phyloP scores from a whole-genome alignment of 2,888 invertebrate genomes.

The Heliconius hortense region DNA sequence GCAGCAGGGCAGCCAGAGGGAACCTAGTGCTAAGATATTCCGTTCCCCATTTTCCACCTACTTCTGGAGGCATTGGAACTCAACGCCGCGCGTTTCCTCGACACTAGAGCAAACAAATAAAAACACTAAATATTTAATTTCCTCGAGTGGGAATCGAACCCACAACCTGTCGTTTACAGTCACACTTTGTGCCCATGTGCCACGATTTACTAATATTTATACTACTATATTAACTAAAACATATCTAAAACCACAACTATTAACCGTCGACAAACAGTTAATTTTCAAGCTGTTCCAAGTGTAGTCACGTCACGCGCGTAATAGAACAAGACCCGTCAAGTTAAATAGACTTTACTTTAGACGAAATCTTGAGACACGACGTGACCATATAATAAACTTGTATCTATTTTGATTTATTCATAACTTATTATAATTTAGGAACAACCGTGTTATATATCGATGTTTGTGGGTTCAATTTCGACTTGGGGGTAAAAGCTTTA shows the following conservation, averaged over 20 bases:
- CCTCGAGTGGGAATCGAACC: too few relatives aligned
- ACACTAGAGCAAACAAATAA: too few relatives aligned
- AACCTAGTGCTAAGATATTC: too few relatives aligned
- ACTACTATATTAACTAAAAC: not conserved
- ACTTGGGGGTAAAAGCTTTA: not conserved
- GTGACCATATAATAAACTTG: constrained; percentile 12
- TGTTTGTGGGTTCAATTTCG: not conserved
- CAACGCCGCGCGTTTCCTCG: too few relatives aligned
- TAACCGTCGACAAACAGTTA: constrained; percentile 13
- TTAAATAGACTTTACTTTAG: constrained; percentile 14
- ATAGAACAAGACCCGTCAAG: constrained; percentile 10
- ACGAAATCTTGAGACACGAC: constrained; percentile 14
- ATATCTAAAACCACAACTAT: constrained; percentile 1
- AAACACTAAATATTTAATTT: too few relatives aligned
- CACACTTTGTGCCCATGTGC: too few relatives aligned
- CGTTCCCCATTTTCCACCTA: too few relatives aligned
- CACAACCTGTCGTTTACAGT: too few relatives aligned
- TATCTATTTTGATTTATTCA: constrained; percentile 9
- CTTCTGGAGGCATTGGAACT: too few relatives aligned
- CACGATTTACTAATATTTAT: not conserved
- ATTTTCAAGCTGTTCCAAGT: constrained; percentile 10
- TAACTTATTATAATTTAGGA: not conserved
- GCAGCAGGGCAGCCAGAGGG: too few relatives aligned
- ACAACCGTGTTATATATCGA: not conserved
- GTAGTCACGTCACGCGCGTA: constrained; percentile 10